These are phyloP conservation scores for Pseudomyrmex pallidus DNA, from an alignment of 1,140 invertebrate genomes.

Conservation along the genomic window DNA sequence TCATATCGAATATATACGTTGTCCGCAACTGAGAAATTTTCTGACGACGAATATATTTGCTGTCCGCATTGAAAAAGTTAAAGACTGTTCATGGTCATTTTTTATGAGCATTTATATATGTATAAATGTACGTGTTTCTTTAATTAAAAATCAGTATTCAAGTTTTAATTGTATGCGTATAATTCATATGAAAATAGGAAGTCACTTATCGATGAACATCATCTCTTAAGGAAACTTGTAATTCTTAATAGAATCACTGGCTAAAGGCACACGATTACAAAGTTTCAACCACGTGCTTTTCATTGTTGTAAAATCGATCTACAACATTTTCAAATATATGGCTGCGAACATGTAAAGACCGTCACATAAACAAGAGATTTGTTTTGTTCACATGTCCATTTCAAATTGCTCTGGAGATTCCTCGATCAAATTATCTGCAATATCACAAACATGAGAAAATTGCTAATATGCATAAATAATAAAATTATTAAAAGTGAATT, in stretches of 20 bases:
- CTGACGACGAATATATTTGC: no score
- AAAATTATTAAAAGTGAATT: no score
- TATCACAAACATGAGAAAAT: conserved; percentile 39
- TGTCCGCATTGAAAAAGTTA: no score
- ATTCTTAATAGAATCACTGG: conserved; percentile 19
- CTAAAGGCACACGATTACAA: conserved; percentile 41
- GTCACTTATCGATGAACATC: conserved; percentile 10
- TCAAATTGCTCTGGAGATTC: conserved; percentile 79
- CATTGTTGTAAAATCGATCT: not conserved
- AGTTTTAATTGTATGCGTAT: conserved; percentile 10
- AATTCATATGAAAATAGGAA: conserved; percentile 44
- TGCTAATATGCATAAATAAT: conserved; percentile 50
- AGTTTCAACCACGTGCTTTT: not conserved
- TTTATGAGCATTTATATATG: not conserved
- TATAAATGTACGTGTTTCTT: conserved; percentile 40
- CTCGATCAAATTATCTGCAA: conserved; percentile 77
- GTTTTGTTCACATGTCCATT: conserved; percentile 79
- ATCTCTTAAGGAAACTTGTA: conserved; percentile 8
- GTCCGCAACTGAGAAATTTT: no score
- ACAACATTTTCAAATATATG: conserved; percentile 8
- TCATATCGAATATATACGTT: no score
- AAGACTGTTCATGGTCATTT: conserved; percentile 6
- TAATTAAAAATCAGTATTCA: conserved; percentile 1
- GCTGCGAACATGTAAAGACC: conserved; percentile 64
- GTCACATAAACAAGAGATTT: not conserved